Evolutionary conservation across 2,797 vertebrate genomes (phyloP).

Genomic region (Clarias fuscus): DNA sequence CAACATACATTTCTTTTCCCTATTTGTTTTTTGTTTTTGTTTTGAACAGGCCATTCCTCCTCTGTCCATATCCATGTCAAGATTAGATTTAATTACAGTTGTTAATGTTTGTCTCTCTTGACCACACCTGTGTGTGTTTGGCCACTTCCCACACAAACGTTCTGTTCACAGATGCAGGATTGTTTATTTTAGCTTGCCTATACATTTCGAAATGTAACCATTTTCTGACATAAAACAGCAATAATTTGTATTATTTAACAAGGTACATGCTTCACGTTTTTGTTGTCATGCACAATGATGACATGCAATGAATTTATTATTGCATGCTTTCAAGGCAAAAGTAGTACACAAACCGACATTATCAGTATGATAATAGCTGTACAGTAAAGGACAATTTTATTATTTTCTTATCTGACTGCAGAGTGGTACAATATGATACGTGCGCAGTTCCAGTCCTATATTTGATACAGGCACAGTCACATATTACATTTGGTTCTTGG

Average conservation of each 20-base stretch:
- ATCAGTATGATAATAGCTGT: not conserved
- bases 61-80: constrained; percentile 3
- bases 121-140: constrained; percentile 48
- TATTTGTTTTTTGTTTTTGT: not conserved
- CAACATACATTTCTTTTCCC: no score
- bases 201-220: not conserved
- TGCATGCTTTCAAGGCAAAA: not conserved
- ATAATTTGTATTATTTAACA: not conserved
- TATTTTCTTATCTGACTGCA: not conserved
- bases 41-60: not conserved
- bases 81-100: constrained; percentile 47
- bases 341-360: not conserved
- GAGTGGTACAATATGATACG: not conserved
- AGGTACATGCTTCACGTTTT: not conserved
- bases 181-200: not conserved
- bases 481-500: not conserved
- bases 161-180: not conserved
- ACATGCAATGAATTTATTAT: not conserved
- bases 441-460: not conserved
- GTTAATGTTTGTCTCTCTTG: constrained; percentile 43
- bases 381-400: not conserved
- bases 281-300: not conserved
- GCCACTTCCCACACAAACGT: constrained; percentile 31
- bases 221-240: not conserved
- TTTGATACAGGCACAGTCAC: not conserved